Evolutionary conservation across 2,888 invertebrate species (phyloP), one percentile per base, ranked within the genome.

Genomic region (Trisateles emortualis): DNA sequence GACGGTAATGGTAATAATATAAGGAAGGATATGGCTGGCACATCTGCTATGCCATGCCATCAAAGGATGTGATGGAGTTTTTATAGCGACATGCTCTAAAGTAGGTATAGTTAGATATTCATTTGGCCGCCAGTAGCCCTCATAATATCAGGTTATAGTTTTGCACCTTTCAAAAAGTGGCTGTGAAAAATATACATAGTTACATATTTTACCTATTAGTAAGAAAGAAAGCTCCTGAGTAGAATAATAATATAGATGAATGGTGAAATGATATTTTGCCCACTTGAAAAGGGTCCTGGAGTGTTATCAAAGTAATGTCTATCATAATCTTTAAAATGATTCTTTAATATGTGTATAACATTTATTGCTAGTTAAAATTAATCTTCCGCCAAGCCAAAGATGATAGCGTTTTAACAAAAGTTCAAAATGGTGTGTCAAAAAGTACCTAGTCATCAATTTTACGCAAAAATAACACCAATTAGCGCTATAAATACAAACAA

Each of bases 341-440:
- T n/a, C n/a, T n/a, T n/a, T n/a, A n/a, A n/a, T n/a, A n/a, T n/a
- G n/a, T n/a, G n/a, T n/a, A n/a, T n/a, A n/a, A n/a, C n/a, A n/a
- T n/a, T 22, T 22, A 22, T 22, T 22, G 5, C 22, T 22, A 22
- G 22, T 22, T 22, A 22, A 5, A n/a, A 0, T 29, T 14, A 2
- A 22, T 50, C 38, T 50, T 30, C 32, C 39, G 44, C 47, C 52
- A 47, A 52, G 42, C 36, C 14, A 41, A 41, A 40, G 14, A 29
- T 16, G 10, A 8, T 32, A 32, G 6, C 11, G 10, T 26, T 32
- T 16, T 19, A 46, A 36, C 29, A 46, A 47, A 42, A 56, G 47
- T 55, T 62, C 53, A 60, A 69, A 64, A 72, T 74, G 72, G 72
- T 75, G 77, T 78, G 60, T 77, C 60, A 68, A 41, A 68, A 39